Conservation (phyloP, 2,113 vertebrate genomes). For the Fukomys damarensis region DNA sequence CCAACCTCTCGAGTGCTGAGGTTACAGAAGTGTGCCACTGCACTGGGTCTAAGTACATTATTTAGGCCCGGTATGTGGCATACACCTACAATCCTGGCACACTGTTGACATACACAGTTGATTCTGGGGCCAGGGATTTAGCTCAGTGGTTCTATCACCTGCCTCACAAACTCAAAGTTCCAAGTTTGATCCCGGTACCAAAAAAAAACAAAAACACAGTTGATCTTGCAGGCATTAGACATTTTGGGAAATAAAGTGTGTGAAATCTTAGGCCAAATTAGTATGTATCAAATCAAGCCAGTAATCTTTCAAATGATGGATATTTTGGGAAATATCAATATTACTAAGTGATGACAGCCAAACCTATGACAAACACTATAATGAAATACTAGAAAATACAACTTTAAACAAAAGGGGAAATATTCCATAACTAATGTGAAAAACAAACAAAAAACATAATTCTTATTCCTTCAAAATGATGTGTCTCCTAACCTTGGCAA, state of each 20-base stretch:
- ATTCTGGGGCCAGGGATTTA: no score
- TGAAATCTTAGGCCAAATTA: not conserved
- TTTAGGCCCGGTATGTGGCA: no score
- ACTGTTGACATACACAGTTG: not conserved
- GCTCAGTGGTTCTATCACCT: no score
- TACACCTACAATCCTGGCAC: not conserved
- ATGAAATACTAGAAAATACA: not conserved
- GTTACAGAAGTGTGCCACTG: not conserved
- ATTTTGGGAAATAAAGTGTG: not conserved
- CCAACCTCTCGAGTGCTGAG: not conserved
- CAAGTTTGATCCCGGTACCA: no score
- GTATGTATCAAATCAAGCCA: not conserved
- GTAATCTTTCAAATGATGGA: not conserved
- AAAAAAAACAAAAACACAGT: no score
- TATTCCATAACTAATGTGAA: not conserved
- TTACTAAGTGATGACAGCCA: not conserved
- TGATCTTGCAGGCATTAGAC: not conserved
- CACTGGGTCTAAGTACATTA: not conserved
- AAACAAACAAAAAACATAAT: not conserved
- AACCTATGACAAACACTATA: constrained; percentile 31
- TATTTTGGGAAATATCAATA: not conserved
- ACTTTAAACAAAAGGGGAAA: not conserved
- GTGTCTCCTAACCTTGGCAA: not conserved
- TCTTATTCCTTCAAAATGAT: constrained; percentile 33
- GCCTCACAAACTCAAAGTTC: no score